phyloP scores from a whole-genome alignment of 35 echinoderm and acorn worm species.

The Heliocidaris tuberculata region DNA sequence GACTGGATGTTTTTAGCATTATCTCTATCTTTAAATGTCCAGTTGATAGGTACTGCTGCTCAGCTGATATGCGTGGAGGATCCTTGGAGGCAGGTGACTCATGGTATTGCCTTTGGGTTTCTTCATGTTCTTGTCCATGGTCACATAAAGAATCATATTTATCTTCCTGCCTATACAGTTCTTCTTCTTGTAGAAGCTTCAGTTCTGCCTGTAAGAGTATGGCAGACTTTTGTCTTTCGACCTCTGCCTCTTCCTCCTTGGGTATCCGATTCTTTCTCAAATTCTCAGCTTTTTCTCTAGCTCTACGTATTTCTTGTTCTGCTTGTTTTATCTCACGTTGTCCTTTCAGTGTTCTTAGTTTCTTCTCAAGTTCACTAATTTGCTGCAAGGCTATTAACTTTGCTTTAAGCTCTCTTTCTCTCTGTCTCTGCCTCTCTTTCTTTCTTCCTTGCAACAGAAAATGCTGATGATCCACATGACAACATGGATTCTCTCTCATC shows the following conservation, averaged over 20 bases:
- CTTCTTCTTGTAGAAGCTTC: constrained; percentile 9
- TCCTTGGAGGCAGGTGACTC: too few relatives aligned
- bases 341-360: background rate
- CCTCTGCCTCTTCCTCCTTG: background rate
- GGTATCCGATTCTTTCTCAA: background rate
- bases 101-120: too few relatives aligned
- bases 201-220: background rate
- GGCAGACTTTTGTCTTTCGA: background rate
- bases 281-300: background rate
- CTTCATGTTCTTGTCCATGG: background rate
- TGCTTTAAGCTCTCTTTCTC: too few relatives aligned
- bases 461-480: too few relatives aligned
- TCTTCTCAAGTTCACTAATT: background rate
- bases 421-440: too few relatives aligned
- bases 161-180: background rate
- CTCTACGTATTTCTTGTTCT: background rate
- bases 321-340: background rate
- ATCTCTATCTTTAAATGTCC: too few relatives aligned
- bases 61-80: too few relatives aligned
- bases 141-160: background rate
- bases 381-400: background rate
- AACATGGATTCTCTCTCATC: too few relatives aligned
- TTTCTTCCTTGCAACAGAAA: too few relatives aligned
- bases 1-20: too few relatives aligned
- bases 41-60: too few relatives aligned